Evolutionary conservation across 2,797 vertebrate species (phyloP), one percentile per base, ranked within the genome.

Genomic region (Schizopygopsis pylzovi): DNA sequence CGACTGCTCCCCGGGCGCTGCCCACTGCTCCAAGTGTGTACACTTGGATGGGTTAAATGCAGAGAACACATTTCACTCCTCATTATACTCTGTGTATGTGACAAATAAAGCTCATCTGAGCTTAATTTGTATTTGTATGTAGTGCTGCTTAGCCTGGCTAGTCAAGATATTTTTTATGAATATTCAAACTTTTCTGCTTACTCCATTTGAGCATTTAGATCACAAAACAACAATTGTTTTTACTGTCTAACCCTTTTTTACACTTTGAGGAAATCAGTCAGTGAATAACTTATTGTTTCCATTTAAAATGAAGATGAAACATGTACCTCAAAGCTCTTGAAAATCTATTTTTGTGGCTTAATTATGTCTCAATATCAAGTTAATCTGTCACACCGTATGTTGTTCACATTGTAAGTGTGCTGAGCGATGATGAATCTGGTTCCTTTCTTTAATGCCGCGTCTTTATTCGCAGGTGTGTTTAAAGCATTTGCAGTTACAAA

Each of bases 311-410:
- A 15, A 47, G 43, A 73, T 28, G 12, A 47, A 25, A 72, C 13
- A n/a, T n/a, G 4, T 28, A 16, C n/a, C 6, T 67, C 15, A 22
- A 20, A 15, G 43, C 49, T 45, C 13, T 41, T 10, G 28, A 49
- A 28, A 33, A 20, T 37, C 1, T 71, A 1, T 72, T 45, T 72
- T n/a, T 43, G 20, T n/a, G 56, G 11, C 20, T 2, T 77, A 77
- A 77, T 84, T 52, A 67, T 39, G 5, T 25, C 43, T 49, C 33
- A 1, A 0, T n/a, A 83, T 76, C 20, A 1, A 8, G 20, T 43
- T n/a, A 75, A 82, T 72, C 68, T n/a, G 54, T 45, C 25, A 28
- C 25, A 28, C 25, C 25, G n/a, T 54, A 47, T 75, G 75, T 83
- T 15, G 41, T 75, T 75, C 70, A 4, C 43, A 65, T 76, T 75